Evolutionary conservation across 2,113 vertebrate genomes (phyloP).

Genomic region (Redunca redunca): DNA sequence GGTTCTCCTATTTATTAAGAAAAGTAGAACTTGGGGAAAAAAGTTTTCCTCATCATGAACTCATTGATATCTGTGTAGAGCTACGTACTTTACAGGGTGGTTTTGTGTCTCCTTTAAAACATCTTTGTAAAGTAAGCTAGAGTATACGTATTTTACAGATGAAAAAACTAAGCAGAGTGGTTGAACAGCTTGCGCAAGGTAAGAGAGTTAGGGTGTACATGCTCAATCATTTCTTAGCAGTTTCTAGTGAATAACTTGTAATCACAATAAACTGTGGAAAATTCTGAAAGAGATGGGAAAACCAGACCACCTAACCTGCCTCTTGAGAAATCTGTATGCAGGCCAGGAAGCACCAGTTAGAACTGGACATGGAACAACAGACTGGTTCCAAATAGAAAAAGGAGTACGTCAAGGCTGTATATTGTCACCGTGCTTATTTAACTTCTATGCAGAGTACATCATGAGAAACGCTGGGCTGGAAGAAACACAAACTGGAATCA

Average conservation of each 20-base stretch:
- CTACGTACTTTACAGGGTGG: not conserved
- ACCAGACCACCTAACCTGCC: too few species aligned
- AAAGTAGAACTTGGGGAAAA: not conserved
- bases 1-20: not conserved
- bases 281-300: too few species aligned
- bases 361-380: too few species aligned
- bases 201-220: not conserved
- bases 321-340: too few species aligned
- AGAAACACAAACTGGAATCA: too few species aligned
- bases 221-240: not conserved
- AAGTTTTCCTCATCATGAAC: not conserved
- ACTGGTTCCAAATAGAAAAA: too few species aligned
- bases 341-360: too few species aligned
- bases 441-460: too few species aligned
- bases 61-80: not conserved
- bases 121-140: not conserved
- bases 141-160: not conserved
- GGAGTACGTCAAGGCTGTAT: too few species aligned
- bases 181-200: not conserved
- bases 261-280: not conserved
- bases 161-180: not conserved
- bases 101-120: not conserved
- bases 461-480: too few species aligned
- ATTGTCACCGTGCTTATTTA: too few species aligned
- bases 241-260: slow-evolving; percentile 28